Conservation (phyloP, 1,140 invertebrate species). For the Meloidogyne chitwoodi region DNA sequence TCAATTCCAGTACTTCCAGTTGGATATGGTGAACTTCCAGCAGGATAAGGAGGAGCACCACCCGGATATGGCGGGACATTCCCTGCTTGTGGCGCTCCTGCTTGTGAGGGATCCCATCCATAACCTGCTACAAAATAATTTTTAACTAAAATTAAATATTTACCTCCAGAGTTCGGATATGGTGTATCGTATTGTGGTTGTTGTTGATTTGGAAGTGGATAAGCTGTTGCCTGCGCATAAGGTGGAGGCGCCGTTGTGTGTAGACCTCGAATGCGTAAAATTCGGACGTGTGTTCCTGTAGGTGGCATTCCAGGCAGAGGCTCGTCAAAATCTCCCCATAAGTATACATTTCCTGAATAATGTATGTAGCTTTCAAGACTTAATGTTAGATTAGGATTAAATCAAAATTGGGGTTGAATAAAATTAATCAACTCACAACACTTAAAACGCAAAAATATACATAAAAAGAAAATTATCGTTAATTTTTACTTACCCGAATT, state of each 20-base stretch:
- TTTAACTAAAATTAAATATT: neutral
- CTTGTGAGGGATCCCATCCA: neutral
- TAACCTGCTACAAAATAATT: neutral
- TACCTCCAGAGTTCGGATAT: neutral
- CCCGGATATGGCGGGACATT: constrained; percentile 17
- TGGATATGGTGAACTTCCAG: constrained; percentile 8
- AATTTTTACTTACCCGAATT: constrained; percentile 44
- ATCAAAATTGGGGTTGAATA: neutral
- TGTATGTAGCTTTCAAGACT: too few relatives aligned
- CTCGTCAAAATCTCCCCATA: constrained; percentile 59
- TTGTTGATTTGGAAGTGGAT: neutral
- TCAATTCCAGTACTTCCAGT: constrained; percentile 3
- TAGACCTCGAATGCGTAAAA: constrained; percentile 46
- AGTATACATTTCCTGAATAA: constrained; percentile 52
- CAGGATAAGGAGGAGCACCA: constrained; percentile 1
- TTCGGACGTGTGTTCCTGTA: constrained; percentile 53
- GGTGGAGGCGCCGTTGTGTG: constrained; percentile 29
- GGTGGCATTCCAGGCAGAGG: constrained; percentile 59
- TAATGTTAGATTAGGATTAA: neutral
- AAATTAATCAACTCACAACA: neutral
- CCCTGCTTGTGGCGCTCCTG: neutral
- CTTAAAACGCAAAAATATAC: neutral
- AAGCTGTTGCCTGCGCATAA: constrained; percentile 31
- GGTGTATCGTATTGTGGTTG: neutral
- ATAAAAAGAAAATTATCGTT: neutral